Evolutionary conservation across 2,888 invertebrate genomes (phyloP), one percentile per base, ranked within the genome.

Genomic region (Limnephilus marmoratus): DNA sequence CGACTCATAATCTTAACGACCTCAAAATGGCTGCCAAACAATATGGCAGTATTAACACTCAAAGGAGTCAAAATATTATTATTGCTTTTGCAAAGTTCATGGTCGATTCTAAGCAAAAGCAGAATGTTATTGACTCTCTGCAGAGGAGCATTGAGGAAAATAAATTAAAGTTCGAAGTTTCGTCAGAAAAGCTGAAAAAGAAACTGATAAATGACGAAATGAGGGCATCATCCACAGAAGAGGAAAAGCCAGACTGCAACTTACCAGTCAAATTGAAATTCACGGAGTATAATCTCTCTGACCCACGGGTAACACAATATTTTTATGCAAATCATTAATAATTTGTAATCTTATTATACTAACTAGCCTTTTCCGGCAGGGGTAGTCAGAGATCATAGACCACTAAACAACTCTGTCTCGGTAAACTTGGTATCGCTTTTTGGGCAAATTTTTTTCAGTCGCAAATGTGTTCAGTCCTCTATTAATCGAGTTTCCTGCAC

Each of bases 41-140:
- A 83, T 81, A 89, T 31, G 34, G 91, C 15, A 18, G 34, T 37
- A 88, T 91, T 3, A 41, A 88, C 12, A 83, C 45, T 13, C 53
- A 80, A 49, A 90, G 68, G 18, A 81, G n/a, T 18, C 83, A 91
- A 85, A 68, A 85, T 29, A n/a, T 53, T 18, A 91, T 92, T 15
- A 53, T 92, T 29, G 37, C 37, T 34, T 92, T 92, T 90, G 91
- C 91, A 37, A 68, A 49, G n/a, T 53, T 31, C 29, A 91, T 91
- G 91, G 81, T 89, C 2, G 68, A 89, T 24, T 11, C 34, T 41
- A 31, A 3, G 24, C 53, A 41, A 88, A 88, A 41, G 9, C 31
- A 41, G 85, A 91, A 31, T 13, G 29, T 45, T 80, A 90, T 90
- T 81, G 13, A 85, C 41, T n/a, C 81, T 68, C 53, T 90, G 34